These are phyloP conservation scores for Drosophila quinaria DNA, from an alignment of 2,888 invertebrate genomes.

Conservation along the genomic window DNA sequence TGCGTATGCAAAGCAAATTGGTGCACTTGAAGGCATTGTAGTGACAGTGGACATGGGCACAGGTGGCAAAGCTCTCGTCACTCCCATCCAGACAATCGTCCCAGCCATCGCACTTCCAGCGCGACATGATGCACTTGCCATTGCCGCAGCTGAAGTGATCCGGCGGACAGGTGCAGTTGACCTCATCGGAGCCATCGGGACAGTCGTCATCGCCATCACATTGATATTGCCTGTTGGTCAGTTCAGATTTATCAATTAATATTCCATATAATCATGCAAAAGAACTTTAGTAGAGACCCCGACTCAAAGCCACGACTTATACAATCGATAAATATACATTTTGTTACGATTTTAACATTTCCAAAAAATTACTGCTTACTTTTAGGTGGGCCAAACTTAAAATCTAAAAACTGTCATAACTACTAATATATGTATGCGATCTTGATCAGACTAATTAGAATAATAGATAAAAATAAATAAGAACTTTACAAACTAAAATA, in stretches of 20 bases:
- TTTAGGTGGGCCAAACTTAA: too few species aligned
- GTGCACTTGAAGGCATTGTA: slow-evolving; percentile 85
- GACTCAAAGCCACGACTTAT: too few species aligned
- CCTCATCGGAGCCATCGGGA: slow-evolving; percentile 90
- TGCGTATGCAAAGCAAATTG: slow-evolving; percentile 88
- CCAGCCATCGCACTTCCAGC: slow-evolving; percentile 94
- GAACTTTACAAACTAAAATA: too few species aligned
- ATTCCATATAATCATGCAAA: not conserved
- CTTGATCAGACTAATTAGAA: too few species aligned
- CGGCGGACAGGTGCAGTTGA: slow-evolving; percentile 86
- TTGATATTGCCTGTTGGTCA: slow-evolving; percentile 81
- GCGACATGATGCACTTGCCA: slow-evolving; percentile 90
- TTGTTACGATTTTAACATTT: too few species aligned
- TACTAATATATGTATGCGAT: too few species aligned
- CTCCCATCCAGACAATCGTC: slow-evolving; percentile 91
- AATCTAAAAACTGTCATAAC: too few species aligned
- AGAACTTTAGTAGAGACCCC: too few species aligned
- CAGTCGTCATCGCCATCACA: slow-evolving; percentile 93
- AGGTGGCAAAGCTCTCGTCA: slow-evolving; percentile 90
- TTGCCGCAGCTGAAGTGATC: slow-evolving; percentile 86
- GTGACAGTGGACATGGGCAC: slow-evolving; percentile 89
- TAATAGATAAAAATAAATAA: too few species aligned
- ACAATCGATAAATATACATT: too few species aligned
- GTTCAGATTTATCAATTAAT: not conserved
- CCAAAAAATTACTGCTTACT: too few species aligned